Conservation (phyloP, 2,113 vertebrate species). For the Garra rufa region DNA sequence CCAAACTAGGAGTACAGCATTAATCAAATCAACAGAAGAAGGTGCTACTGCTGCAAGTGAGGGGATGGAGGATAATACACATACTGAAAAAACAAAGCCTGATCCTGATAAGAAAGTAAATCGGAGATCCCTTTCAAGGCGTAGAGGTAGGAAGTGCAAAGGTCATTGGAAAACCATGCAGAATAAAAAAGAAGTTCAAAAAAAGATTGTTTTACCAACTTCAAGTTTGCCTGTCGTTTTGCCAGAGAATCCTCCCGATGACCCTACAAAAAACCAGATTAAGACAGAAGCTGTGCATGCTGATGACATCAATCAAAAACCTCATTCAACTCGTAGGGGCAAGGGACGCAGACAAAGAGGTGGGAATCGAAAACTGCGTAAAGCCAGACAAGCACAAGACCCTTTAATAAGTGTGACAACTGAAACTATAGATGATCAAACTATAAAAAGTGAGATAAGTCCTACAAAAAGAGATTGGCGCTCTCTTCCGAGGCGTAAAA, state of each 20-base stretch:
- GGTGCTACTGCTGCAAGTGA: not conserved
- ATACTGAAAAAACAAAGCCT: not conserved
- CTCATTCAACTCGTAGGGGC: slow-evolving; percentile 9
- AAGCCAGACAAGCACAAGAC: not conserved
- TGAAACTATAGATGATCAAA: slow-evolving; percentile 49
- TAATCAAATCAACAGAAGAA: slow-evolving; percentile 34
- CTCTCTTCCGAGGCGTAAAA: slow-evolving; percentile 58
- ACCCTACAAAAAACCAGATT: slow-evolving; percentile 43
- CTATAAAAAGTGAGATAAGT: slow-evolving; percentile 1
- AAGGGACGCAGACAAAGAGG: slow-evolving; percentile 42
- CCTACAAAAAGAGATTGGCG: slow-evolving; percentile 54
- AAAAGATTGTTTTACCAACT: slow-evolving; percentile 21
- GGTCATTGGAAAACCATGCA: slow-evolving; percentile 15
- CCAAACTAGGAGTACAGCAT: slow-evolving; percentile 18
- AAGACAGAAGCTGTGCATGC: not conserved
- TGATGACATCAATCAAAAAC: not conserved
- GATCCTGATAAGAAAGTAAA: slow-evolving; percentile 16
- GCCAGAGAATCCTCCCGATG: slow-evolving; percentile 36
- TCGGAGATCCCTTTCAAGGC: not conserved
- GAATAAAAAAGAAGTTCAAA: slow-evolving; percentile 6
- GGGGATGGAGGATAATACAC: not conserved
- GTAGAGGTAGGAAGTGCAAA: slow-evolving; percentile 20
- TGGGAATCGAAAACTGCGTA: slow-evolving; percentile 17
- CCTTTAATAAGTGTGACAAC: slow-evolving; percentile 18
- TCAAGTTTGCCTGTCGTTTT: slow-evolving; percentile 35